phyloP scores from a whole-genome alignment of 2,113 vertebrate genomes.

The Tupaia tana region DNA sequence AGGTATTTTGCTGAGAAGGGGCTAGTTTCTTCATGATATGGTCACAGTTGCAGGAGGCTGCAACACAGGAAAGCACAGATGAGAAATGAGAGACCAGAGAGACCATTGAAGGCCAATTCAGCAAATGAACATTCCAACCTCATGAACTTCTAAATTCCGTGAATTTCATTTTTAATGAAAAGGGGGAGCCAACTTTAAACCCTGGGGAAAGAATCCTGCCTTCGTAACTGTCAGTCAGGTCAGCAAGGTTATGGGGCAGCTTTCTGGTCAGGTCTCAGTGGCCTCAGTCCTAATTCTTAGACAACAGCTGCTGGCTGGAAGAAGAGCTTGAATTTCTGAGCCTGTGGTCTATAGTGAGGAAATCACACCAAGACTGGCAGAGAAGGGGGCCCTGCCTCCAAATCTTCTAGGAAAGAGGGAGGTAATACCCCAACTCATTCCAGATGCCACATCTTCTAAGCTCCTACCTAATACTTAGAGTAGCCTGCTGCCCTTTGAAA shows the following conservation, averaged over 20 bases:
- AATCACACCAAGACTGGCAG: neutral
- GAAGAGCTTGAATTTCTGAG: conserved; percentile 42
- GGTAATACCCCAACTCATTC: conserved; percentile 37
- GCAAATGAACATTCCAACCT: conserved; percentile 34
- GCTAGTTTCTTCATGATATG: conserved; percentile 19
- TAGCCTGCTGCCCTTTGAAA: conserved; percentile 30
- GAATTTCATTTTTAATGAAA: conserved; percentile 72
- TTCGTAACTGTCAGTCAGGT: conserved; percentile 45
- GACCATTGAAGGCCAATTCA: conserved; percentile 48
- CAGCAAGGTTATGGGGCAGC: conserved; percentile 26
- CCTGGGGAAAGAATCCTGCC: conserved; percentile 15
- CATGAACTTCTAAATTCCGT: conserved; percentile 56
- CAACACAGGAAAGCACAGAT: conserved; percentile 58
- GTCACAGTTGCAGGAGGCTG: conserved; percentile 7
- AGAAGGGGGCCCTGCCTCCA: neutral
- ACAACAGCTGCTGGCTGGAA: conserved; percentile 46
- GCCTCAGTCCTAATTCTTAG: conserved; percentile 18
- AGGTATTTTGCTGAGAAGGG: conserved; percentile 65
- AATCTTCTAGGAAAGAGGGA: conserved; percentile 21
- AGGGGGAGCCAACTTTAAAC: conserved; percentile 16
- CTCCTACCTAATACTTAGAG: neutral
- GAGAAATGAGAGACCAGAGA: conserved; percentile 32
- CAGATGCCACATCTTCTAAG: conserved; percentile 46
- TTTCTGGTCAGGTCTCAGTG: conserved; percentile 25
- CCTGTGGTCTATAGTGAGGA: neutral